Percentiles rank a stretch among this genome's conserved stretches.
These are phyloP conservation scores for Caradrina kadenii DNA, from an alignment of 2,888 invertebrate genomes.

Conservation along the genomic window DNA sequence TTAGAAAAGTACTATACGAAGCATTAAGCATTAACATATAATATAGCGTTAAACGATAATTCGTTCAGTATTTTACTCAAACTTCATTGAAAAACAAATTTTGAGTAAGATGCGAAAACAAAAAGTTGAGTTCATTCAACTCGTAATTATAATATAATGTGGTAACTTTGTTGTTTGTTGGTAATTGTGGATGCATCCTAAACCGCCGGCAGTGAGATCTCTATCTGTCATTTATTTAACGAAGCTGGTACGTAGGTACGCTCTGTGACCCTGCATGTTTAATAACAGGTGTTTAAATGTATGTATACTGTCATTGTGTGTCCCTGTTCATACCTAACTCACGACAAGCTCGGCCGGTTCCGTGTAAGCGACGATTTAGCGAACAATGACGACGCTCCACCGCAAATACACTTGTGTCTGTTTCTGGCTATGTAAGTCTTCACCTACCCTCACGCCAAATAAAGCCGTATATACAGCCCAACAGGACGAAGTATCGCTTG, in stretches of 20 bases:
- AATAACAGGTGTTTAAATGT: slow-evolving; percentile 90
- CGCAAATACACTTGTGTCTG: slow-evolving; percentile 86
- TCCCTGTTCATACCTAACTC: slow-evolving; percentile 85
- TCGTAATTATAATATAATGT: slow-evolving; percentile 78
- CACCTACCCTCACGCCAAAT: slow-evolving; percentile 64
- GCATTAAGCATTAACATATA: background rate
- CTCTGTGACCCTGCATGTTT: slow-evolving; percentile 87
- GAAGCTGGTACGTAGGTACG: slow-evolving; percentile 81
- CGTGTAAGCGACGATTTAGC: slow-evolving; percentile 90
- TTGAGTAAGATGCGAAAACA: slow-evolving; percentile 22
- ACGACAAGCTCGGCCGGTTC: slow-evolving; percentile 89
- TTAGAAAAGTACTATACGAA: background rate
- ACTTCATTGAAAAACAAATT: slow-evolving; percentile 20
- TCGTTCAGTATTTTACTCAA: background rate
- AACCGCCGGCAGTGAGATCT: slow-evolving; percentile 82
- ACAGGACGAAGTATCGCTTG: slow-evolving; percentile 71
- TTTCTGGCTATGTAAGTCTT: slow-evolving; percentile 84
- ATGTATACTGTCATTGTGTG: slow-evolving; percentile 87
- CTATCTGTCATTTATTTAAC: slow-evolving; percentile 88
- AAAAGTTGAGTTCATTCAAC: slow-evolving; percentile 75
- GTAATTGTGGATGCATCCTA: slow-evolving; percentile 84
- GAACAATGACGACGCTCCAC: slow-evolving; percentile 89
- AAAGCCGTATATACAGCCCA: slow-evolving; percentile 60
- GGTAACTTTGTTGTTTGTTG: slow-evolving; percentile 69
- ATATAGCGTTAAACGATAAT: slow-evolving; percentile 6